Conservation (phyloP, 2,888 invertebrate genomes). For the Quadroppia sp. region DNA sequence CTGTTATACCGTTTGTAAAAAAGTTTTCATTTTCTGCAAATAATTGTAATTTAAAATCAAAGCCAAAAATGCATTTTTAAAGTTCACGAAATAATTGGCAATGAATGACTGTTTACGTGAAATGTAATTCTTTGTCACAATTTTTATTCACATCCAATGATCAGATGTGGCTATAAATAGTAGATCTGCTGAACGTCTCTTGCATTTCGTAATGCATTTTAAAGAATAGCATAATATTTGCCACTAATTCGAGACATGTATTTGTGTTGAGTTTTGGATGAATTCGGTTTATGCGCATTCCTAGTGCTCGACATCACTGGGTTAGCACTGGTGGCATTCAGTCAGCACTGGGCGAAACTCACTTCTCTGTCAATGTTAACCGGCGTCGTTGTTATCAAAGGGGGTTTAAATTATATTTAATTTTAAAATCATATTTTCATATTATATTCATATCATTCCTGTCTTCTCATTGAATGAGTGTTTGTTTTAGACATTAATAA, state of each 20-base stretch:
- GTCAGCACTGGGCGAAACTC: neutral
- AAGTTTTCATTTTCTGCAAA: too few relatives aligned
- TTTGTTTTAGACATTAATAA: neutral
- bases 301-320: neutral
- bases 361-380: constrained; percentile 1
- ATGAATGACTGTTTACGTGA: too few relatives aligned
- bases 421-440: neutral
- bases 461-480: neutral
- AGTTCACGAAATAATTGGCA: too few relatives aligned
- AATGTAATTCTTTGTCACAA: too few relatives aligned
- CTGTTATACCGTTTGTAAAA: neutral
- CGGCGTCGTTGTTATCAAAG: neutral
- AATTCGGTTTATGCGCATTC: constrained; percentile 7
- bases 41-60: too few relatives aligned
- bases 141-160: too few relatives aligned
- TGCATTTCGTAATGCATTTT: too few relatives aligned
- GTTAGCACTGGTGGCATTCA: neutral
- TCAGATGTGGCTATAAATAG: too few relatives aligned
- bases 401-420: neutral
- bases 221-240: too few relatives aligned
- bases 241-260: too few relatives aligned
- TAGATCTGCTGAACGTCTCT: too few relatives aligned
- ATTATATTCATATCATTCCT: neutral
- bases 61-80: too few relatives aligned
- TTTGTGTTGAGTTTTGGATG: neutral